Base-by-base conservation (phyloP, 2,113 vertebrate species). In the Bos taurus region DNA sequence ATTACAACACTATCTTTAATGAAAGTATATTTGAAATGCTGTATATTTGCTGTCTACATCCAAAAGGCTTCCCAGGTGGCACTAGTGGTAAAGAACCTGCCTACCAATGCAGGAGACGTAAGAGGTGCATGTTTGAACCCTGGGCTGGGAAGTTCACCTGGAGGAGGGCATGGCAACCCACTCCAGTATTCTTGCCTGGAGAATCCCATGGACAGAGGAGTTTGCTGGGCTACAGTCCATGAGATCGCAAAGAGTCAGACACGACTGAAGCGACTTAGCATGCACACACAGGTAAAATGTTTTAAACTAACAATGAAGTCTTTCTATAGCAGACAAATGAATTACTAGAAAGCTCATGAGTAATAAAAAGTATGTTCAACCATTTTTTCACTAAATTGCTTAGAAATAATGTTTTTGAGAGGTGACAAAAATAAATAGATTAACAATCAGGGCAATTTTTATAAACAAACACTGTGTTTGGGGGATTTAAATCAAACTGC, bases 301-400 rank as follows among this genome's bases (percentile, higher is more conserved):
- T 91, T 96, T 93, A 89, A 85, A 60, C 3, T 86, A 92, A 92
- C 54, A 26, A 84, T 84, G 40, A 95, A 83, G 33, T 89, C 1
- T 96, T 96, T 89, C 33, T 71, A 23, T 11, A 88, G 25, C 2
- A 94, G 81, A 95, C 87, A 95, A 95, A 50, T 48, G 21, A 62
- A 85, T 95, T 93, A 50, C 88, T 94, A 88, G 43, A 85, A 95
- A 89, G 46, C 7, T 94, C 33, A 91, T 88, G 56, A 97, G 86
- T 82, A 95, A 86, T 33, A 85, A 54, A 80, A 89, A 87, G 95
- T 36, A 7, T 96, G 9, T 88, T 88, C 30, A 88, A 67, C 26
- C 84, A 85, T 95, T 92, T 26, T 88, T 97, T 56, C 4, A 88
- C 30, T 88, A 94, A 94, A 60, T 80, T 97, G 40, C 13, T 86